phyloP scores from a whole-genome alignment of 2,797 vertebrate genomes.

The Gymnodraco acuticeps region DNA sequence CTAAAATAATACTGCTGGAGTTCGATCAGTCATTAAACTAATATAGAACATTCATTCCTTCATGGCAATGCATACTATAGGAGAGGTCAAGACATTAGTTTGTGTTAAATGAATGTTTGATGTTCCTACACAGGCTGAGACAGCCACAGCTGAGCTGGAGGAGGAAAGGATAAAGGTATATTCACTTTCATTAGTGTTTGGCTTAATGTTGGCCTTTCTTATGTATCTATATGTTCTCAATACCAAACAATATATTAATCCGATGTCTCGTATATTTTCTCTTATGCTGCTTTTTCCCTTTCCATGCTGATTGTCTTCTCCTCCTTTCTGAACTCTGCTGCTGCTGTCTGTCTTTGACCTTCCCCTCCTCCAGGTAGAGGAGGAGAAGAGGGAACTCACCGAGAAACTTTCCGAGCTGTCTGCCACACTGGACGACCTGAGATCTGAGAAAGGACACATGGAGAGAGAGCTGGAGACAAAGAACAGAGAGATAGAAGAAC shows the following conservation, averaged over 20 bases:
- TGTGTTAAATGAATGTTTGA: neutral
- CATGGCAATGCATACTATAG: no score
- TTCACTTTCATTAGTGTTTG: neutral
- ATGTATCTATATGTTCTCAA: neutral
- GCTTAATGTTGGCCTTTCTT: neutral
- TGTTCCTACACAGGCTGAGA: conserved; percentile 77
- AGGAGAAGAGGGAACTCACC: conserved; percentile 76
- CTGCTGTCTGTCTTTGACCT: neutral
- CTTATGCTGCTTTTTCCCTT: neutral
- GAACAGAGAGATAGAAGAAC: conserved; percentile 81
- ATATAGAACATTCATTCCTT: no score
- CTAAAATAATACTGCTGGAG: no score
- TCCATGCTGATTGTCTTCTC: neutral
- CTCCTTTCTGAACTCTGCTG: conserved; percentile 4
- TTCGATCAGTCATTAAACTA: no score
- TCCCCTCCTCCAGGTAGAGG: conserved; percentile 63
- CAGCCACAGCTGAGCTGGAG: conserved; percentile 86
- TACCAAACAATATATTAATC: conserved; percentile 8
- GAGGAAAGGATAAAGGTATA: conserved; percentile 77
- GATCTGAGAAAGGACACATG: conserved; percentile 83
- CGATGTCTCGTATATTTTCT: neutral
- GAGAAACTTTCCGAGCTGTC: conserved; percentile 75
- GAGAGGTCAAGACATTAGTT: neutral
- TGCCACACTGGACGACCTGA: conserved; percentile 71
- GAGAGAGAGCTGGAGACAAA: conserved; percentile 80